phyloP scores from a whole-genome alignment of 2,888 invertebrate species.

The Nasonia oneida region DNA sequence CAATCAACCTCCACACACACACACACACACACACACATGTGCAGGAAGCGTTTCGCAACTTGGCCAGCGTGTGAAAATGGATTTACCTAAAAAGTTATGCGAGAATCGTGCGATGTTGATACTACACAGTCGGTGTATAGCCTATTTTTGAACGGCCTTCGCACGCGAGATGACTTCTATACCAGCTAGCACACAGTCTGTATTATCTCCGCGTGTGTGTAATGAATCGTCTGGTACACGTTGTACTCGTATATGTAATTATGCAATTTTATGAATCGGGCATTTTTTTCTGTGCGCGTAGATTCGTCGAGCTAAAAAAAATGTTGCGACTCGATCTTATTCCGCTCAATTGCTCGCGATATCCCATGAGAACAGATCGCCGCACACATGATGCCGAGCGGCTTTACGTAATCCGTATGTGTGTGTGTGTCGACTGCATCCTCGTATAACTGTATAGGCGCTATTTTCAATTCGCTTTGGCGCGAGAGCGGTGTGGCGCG shows the following conservation, averaged over 20 bases:
- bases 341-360: constrained; percentile 33
- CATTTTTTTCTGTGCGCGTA: background rate
- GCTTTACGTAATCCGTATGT: constrained; percentile 51
- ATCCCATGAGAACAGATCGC: constrained; percentile 45
- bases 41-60: constrained; percentile 12
- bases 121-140: background rate
- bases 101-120: background rate
- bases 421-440: background rate
- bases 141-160: constrained; percentile 1
- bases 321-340: constrained; percentile 26
- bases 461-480: constrained; percentile 20
- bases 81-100: constrained; percentile 20
- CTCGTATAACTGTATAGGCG: background rate
- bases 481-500: background rate
- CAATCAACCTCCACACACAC: background rate
- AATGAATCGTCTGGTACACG: background rate
- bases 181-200: background rate
- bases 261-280: constrained; percentile 11
- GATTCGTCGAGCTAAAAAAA: constrained; percentile 12
- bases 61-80: constrained; percentile 29
- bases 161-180: background rate
- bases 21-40: too few species aligned
- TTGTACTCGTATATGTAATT: background rate
- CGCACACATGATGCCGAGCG: constrained; percentile 32
- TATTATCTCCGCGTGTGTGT: too few species aligned